A percentile compares a stretch with the other conserved stretches of the same genome.
Conservation (phyloP, 2,888 invertebrate species). For the Drosophila suboccidentalis region DNA sequence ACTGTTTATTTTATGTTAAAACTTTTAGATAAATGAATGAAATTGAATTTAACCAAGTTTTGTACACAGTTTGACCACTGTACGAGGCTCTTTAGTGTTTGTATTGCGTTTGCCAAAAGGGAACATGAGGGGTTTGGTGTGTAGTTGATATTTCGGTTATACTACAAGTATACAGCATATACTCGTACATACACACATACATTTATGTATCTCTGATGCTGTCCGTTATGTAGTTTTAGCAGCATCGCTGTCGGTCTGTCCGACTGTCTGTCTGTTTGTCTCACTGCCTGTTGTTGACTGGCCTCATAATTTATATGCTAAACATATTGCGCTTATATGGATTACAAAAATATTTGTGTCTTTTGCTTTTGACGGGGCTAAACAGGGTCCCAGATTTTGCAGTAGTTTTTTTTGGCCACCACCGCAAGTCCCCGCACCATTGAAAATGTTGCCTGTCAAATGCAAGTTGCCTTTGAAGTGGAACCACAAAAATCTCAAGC, state of each 20-base stretch:
- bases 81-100: constrained; percentile 3
- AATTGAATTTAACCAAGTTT: background rate
- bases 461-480: constrained; percentile 31
- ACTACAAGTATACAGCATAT: constrained; percentile 1
- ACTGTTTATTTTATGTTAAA: too few species aligned
- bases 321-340: constrained; percentile 71
- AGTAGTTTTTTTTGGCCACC: background rate
- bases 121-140: constrained; percentile 1
- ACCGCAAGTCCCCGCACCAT: background rate
- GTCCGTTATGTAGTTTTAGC: constrained; percentile 37
- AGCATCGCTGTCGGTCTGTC: constrained; percentile 23
- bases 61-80: constrained; percentile 14
- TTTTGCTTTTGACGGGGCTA: constrained; percentile 40
- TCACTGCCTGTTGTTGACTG: constrained; percentile 36
- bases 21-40: too few species aligned
- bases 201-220: constrained; percentile 14
- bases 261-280: background rate
- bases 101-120: constrained; percentile 2
- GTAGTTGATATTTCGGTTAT: constrained; percentile 14
- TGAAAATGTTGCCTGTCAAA: constrained; percentile 18
- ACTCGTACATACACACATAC: background rate
- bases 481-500: constrained; percentile 8
- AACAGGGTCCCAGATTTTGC: constrained; percentile 34
- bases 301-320: constrained; percentile 77
- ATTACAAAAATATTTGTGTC: constrained; percentile 61